These are phyloP conservation scores for Automeris io DNA, from an alignment of 2,888 invertebrate genomes.

Conservation along the genomic window DNA sequence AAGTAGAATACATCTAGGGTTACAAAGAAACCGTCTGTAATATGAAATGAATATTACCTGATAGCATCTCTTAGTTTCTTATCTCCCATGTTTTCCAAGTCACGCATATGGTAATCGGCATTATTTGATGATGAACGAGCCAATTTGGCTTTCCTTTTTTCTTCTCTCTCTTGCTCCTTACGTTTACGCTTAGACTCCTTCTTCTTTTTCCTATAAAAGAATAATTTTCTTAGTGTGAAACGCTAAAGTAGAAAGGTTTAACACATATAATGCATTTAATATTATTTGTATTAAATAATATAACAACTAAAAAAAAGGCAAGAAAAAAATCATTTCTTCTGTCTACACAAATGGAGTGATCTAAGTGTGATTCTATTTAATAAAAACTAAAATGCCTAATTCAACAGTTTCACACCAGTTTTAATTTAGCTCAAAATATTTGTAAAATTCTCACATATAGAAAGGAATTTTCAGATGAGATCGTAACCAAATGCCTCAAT, in stretches of 20 bases:
- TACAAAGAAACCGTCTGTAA: neutral
- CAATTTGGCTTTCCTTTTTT: constrained; percentile 82
- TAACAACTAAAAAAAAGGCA: no score
- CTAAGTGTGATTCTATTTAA: no score
- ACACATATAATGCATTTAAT: no score
- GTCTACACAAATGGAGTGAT: no score
- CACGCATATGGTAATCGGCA: constrained; percentile 79
- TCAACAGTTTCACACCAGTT: no score
- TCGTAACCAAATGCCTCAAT: no score
- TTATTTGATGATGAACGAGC: constrained; percentile 71
- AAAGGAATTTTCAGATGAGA: no score
- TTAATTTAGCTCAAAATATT: no score
- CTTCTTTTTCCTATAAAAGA: constrained; percentile 76
- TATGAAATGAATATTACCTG: constrained; percentile 56
- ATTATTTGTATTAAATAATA: no score
- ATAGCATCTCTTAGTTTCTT: constrained; percentile 82
- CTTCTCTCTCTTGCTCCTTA: constrained; percentile 82
- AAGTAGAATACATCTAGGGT: neutral
- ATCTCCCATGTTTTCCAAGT: constrained; percentile 79
- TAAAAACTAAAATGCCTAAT: no score
- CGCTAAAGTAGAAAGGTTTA: neutral
- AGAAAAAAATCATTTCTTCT: no score
- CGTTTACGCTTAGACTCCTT: constrained; percentile 85
- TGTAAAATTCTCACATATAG: no score
- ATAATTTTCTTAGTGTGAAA: neutral